These are phyloP conservation scores for Drosophila mercatorum DNA, from an alignment of 2,888 invertebrate genomes.

Conservation along the genomic window DNA sequence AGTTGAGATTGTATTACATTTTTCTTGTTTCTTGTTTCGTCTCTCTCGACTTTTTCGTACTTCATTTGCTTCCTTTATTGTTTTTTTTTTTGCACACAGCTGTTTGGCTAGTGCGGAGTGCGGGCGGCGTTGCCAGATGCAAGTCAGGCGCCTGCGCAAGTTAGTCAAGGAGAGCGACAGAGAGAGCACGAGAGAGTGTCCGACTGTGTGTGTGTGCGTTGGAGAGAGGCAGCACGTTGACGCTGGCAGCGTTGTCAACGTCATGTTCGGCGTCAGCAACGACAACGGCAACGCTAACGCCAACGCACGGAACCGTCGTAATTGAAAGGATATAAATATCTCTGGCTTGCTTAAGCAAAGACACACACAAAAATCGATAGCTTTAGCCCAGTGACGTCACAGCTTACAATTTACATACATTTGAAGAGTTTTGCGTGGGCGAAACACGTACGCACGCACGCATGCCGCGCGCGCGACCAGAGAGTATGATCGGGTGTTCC, in stretches of 20 bases:
- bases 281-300: slow-evolving; percentile 28
- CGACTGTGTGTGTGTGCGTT: neutral
- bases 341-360: slow-evolving; percentile 11
- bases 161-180: slow-evolving; percentile 34
- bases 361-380: slow-evolving; percentile 56
- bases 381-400: slow-evolving; percentile 56
- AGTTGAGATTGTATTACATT: slow-evolving; percentile 24
- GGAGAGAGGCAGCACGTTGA: slow-evolving; percentile 1
- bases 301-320: slow-evolving; percentile 29
- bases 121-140: slow-evolving; percentile 65
- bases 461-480: neutral
- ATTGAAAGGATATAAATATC: slow-evolving; percentile 55
- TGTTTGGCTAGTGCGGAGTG: slow-evolving; percentile 19
- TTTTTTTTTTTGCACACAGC: slow-evolving; percentile 41
- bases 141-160: slow-evolving; percentile 64
- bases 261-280: slow-evolving; percentile 21
- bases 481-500: slow-evolving; percentile 1
- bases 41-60: neutral
- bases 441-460: slow-evolving; percentile 1
- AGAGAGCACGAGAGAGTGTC: slow-evolving; percentile 3
- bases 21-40: slow-evolving; percentile 2
- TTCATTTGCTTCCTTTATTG: slow-evolving; percentile 13
- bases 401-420: slow-evolving; percentile 20
- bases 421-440: slow-evolving; percentile 47
- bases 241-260: slow-evolving; percentile 6